phyloP scores from a whole-genome alignment of 2,797 vertebrate genomes.

The Leptatherina wallacei region DNA sequence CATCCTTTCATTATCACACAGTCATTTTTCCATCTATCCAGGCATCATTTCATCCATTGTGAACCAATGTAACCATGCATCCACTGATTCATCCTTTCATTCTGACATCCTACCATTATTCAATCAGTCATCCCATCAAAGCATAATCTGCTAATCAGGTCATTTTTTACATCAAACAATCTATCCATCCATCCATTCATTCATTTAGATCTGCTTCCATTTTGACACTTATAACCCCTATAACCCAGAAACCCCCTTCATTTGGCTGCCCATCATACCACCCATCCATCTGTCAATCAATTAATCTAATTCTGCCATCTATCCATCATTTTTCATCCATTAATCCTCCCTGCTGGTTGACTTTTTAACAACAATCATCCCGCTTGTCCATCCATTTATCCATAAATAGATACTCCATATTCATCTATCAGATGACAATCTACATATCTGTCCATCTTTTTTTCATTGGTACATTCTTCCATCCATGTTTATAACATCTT shows the following conservation, averaged over 20 bases:
- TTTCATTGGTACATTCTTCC: not conserved
- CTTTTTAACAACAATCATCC: not conserved
- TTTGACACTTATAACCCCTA: constrained; percentile 4
- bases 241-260: not conserved
- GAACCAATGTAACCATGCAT: not conserved
- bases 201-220: not conserved
- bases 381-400: not conserved
- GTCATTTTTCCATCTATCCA: not conserved
- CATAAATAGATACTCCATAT: not conserved
- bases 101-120: not conserved
- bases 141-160: constrained; percentile 2
- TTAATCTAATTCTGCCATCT: not conserved
- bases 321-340: not conserved
- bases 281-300: not conserved
- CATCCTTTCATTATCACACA: not conserved
- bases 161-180: not conserved
- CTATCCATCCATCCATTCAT: not conserved
- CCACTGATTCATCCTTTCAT: not conserved
- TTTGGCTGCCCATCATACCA: not conserved
- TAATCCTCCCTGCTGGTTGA: not conserved
- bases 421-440: not conserved
- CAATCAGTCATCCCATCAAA: not conserved
- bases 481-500: not conserved
- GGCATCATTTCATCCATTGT: not conserved
- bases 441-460: not conserved